These are phyloP conservation scores for Crocuta crocuta DNA, from an alignment of 2,113 vertebrate species.

Conservation along the genomic window DNA sequence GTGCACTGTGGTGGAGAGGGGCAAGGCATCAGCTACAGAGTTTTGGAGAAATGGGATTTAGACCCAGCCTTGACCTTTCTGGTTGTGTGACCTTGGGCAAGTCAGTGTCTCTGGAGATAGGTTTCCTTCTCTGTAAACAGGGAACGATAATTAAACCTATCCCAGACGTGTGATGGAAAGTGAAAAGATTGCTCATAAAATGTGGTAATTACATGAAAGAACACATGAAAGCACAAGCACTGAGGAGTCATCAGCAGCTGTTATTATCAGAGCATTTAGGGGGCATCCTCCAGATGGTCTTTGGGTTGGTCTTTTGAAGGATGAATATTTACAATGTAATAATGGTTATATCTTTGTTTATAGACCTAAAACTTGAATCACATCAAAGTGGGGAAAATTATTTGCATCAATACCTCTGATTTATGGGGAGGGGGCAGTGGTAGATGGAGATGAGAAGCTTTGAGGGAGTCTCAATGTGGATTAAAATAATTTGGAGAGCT, in stretches of 20 bases:
- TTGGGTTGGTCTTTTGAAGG: constrained; percentile 29
- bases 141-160: not conserved
- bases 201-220: not conserved
- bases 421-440: not conserved
- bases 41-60: not conserved
- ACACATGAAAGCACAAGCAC: not conserved
- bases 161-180: not conserved
- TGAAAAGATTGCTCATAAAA: not conserved
- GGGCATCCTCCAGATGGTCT: not conserved
- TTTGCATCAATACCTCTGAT: constrained; percentile 16
- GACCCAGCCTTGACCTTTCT: not conserved
- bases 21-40: not conserved
- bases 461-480: not conserved
- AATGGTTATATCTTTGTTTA: constrained; percentile 4
- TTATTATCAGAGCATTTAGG: not conserved
- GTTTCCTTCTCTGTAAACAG: not conserved
- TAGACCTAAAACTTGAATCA: not conserved
- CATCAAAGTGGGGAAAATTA: not conserved
- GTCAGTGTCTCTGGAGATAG: not conserved
- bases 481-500: not conserved
- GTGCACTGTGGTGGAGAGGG: not conserved
- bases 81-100: not conserved
- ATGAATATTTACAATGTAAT: constrained; percentile 18
- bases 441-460: not conserved
- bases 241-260: not conserved